Evolutionary conservation across 2,113 vertebrate genomes (phyloP).

Genomic region (Pollachius pollachius): DNA sequence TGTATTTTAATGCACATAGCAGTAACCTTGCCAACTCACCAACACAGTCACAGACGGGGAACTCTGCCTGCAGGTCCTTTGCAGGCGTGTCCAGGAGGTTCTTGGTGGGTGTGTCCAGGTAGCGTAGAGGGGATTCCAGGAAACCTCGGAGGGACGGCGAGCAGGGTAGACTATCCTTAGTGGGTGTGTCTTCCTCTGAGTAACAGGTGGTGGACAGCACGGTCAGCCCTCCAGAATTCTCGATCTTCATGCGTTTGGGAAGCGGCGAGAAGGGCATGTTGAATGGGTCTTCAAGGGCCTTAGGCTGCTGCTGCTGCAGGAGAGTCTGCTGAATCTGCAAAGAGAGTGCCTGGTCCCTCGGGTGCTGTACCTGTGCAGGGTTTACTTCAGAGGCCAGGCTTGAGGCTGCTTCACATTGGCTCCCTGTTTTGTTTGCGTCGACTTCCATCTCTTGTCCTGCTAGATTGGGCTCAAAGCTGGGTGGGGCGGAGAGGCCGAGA

Average conservation of each 20-base stretch:
- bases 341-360: conserved; percentile 16
- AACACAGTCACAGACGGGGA: conserved; percentile 91
- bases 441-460: conserved; percentile 51
- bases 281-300: conserved; percentile 57
- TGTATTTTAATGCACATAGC: background rate
- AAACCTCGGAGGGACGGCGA: conserved; percentile 91
- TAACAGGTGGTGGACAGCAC: conserved; percentile 94
- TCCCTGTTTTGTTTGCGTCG: conserved; percentile 35
- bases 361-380: conserved; percentile 17
- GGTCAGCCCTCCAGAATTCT: conserved; percentile 87
- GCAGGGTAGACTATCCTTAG: conserved; percentile 82
- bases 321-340: conserved; percentile 31
- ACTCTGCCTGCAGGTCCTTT: conserved; percentile 87
- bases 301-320: conserved; percentile 55
- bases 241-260: conserved; percentile 92
- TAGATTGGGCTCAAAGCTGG: conserved; percentile 32
- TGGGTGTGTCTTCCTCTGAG: conserved; percentile 81
- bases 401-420: conserved; percentile 42
- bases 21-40: conserved; percentile 74
- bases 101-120: conserved; percentile 92
- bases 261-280: conserved; percentile 64
- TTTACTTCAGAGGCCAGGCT: conserved; percentile 36
- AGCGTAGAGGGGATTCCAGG: conserved; percentile 91
- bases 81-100: conserved; percentile 89
- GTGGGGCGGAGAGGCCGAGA: conserved; percentile 24